Conservation (phyloP, 2,113 vertebrate species). For the Acrocephalus arundinaceus region DNA sequence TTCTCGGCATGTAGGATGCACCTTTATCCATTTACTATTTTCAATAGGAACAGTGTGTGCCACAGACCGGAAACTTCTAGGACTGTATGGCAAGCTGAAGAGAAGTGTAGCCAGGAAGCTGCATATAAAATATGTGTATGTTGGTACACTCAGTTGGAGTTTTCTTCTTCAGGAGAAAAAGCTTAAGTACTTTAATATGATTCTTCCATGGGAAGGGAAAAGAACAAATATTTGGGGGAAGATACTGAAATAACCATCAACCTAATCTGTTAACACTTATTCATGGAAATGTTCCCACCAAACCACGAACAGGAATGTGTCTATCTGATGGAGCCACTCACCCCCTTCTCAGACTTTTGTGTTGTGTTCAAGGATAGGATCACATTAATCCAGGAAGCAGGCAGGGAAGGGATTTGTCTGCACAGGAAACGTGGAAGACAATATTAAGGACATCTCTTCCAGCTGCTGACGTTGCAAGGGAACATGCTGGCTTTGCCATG, state of each 20-base stretch:
- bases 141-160: not conserved
- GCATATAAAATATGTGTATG: not conserved
- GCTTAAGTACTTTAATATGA: not conserved
- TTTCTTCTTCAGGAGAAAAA: not conserved
- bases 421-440: not conserved
- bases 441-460: not conserved
- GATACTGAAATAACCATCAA: not conserved
- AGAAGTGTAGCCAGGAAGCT: not conserved
- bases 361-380: not conserved
- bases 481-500: fast-evolving
- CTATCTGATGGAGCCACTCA: not conserved
- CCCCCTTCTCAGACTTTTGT: not conserved
- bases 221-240: not conserved
- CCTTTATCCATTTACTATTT: not conserved
- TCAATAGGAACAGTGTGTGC: not conserved
- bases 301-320: not conserved
- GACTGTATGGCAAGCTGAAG: not conserved
- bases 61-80: not conserved
- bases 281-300: not conserved
- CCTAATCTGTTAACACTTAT: not conserved
- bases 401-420: not conserved
- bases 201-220: not conserved
- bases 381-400: not conserved
- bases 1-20: fast-evolving
- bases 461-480: not conserved